A percentile compares a stretch with the other conserved stretches of the same genome.
Conservation (phyloP, 2,113 vertebrate genomes). For the Callithrix jacchus region DNA sequence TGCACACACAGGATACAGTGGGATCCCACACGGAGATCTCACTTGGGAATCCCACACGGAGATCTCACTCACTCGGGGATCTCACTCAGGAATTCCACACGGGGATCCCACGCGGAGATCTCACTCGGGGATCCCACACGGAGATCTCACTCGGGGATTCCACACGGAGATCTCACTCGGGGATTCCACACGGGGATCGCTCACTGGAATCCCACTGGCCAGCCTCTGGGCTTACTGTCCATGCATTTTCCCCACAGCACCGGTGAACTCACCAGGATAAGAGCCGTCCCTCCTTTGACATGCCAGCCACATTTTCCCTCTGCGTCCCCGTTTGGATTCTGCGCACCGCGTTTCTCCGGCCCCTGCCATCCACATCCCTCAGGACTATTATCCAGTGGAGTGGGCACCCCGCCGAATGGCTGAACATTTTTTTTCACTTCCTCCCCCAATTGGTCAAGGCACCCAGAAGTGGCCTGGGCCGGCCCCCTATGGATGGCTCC, state of each 20-base stretch:
- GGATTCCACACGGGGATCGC: no score
- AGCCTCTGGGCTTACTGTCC: background rate
- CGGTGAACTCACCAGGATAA: accelerated
- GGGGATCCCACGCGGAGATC: no score
- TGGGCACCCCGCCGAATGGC: background rate
- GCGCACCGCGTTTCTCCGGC: accelerated
- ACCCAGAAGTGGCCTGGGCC: accelerated
- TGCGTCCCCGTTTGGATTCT: background rate
- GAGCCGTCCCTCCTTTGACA: accelerated
- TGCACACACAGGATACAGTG: no score
- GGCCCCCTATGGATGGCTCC: accelerated
- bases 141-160: no score
- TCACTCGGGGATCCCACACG: no score
- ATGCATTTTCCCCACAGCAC: background rate
- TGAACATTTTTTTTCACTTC: no score
- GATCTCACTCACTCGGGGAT: no score
- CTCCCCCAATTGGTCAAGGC: accelerated
- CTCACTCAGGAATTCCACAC: no score
- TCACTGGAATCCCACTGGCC: accelerated
- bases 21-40: no score
- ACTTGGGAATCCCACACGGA: no score
- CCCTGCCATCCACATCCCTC: accelerated
- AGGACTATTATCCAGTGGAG: accelerated
- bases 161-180: no score
- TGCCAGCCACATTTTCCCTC: background rate